Evolutionary conservation across 92 coral and sea anemone genomes (phyloP), one percentile per base, ranked within the genome.

Genomic region (Parazoanthus atlanticus): DNA sequence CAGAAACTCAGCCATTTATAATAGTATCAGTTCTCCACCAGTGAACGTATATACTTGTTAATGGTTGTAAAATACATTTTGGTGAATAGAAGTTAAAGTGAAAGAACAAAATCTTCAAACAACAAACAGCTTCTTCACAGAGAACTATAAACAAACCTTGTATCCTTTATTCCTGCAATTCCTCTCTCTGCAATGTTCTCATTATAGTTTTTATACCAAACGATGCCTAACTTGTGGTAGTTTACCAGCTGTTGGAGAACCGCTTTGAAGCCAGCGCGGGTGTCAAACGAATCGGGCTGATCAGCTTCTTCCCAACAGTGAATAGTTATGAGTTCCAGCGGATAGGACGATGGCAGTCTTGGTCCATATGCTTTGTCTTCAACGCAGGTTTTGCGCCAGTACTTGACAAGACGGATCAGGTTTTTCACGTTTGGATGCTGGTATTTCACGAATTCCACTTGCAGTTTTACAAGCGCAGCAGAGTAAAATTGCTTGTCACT

Each of bases 371-470:
- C n/a, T 67, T 0, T 11, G 28, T 58, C 69, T 9, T 36, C 80
- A 25, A 86, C 75, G 61, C 76, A 82, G 54, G 86, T 76, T 58
- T 91, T 91, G 41, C 84, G 88, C 93, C 93, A 91, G 91, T 88
- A 88, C 81, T 91, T 91, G 32, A 91, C 93, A 29, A 90, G 86
- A 33, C 93, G 95, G 76, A 92, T 92, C 36, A 93, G 86, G 72
- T 90, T 82, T 88, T 93, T 93, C 21, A 93, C 92, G 43, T 88
- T 91, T 11, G 93, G 78, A 29, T 91, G 93, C 38, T 73, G 33
- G 5, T n/a, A 40, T 41, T 83, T 76, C 34, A 93, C 93, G 54
- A 93, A 93, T 19, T 93, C 95, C 21, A 89, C 85, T 72, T 93
- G 89, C 16, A 88, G 34, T 30, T 90, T 43, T 12, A 67, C 89